Percentiles rank a stretch among this genome's conserved stretches.
Evolutionary conservation across 1,140 invertebrate species (phyloP).

Genomic region (Drosophila leontia): DNA sequence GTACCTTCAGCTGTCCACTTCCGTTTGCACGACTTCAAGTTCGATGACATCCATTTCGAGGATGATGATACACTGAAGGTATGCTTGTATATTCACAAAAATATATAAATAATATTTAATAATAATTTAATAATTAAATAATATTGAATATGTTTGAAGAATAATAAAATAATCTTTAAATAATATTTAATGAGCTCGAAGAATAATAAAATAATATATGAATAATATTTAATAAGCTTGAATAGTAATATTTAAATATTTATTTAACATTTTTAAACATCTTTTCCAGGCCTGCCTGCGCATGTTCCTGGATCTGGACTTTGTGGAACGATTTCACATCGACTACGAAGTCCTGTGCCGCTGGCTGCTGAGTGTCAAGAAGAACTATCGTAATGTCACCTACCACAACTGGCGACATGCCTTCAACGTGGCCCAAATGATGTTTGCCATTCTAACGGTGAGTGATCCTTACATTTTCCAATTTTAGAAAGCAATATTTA

Average conservation of each 20-base stretch:
- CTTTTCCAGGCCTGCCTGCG: conserved; percentile 90
- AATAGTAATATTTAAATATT: neutral
- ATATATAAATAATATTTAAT: neutral
- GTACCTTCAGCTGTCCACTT: conserved; percentile 94
- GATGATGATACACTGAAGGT: conserved; percentile 94
- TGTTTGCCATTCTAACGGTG: conserved; percentile 96
- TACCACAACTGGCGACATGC: conserved; percentile 99
- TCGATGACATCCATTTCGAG: conserved; percentile 93
- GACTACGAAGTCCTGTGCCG: conserved; percentile 95
- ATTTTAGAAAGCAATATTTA: neutral
- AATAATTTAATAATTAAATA: no score
- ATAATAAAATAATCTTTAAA: neutral
- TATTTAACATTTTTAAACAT: neutral
- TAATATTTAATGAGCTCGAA: neutral
- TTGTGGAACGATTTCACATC: conserved; percentile 95
- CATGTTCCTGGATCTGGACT: conserved; percentile 96
- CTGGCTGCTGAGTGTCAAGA: conserved; percentile 97
- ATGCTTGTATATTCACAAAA: conserved; percentile 36
- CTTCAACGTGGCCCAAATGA: conserved; percentile 98
- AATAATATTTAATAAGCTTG: neutral
- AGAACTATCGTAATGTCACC: conserved; percentile 97
- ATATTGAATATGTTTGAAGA: neutral
- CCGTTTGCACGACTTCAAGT: conserved; percentile 93
- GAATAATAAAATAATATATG: no score
- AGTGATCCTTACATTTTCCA: conserved; percentile 74